Evolutionary conservation across 2,888 invertebrate species (phyloP), one percentile per base, ranked within the genome.

Genomic region (Coremacera marginata): DNA sequence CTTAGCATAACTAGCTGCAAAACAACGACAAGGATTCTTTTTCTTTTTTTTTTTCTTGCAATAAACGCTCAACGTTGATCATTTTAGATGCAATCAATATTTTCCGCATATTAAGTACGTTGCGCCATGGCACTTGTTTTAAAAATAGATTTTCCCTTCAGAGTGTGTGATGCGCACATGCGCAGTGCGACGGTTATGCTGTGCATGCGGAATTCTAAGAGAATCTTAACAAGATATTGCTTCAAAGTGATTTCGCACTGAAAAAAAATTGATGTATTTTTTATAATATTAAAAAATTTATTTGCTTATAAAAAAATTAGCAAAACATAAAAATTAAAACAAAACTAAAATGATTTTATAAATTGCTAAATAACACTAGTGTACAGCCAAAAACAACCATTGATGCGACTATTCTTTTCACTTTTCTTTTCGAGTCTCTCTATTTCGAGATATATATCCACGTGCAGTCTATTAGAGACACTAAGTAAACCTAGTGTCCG

Each of bases 41-140:
- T 31, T 31, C 5, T 5, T 31, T 31, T n/a, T n/a, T 60, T 52
- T 60, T 60, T 60, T 37, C 37, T 37, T 7, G 8, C 8, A 8
- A 37, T 37, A 37, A 19, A 14, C 31, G 25, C 14, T n/a, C 19
- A 34, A 55, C 70, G 31, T 70, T 55, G 27, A 72, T 49, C 62
- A 74, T 62, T 74, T 67, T 22, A 65, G 74, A 74, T 65, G 74
- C 74, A 52, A 74, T 74, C 74, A 74, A 65, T 65, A 37, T 34
- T 51, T 65, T 60, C 44, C 65, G 44, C 49, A 67, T 52, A 37
- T 67, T 22, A 37, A 52, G 65, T 34, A 67, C 51, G 31, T 67
- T 55, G 65, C 22, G 22, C 19, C 44, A 22, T 11, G 63, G 62
- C 31, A 31, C 63, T 55, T 60, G 55, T 55, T 62, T 71, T 76